Conservation (phyloP, 1,140 invertebrate species). For the Pinna nobilis region DNA sequence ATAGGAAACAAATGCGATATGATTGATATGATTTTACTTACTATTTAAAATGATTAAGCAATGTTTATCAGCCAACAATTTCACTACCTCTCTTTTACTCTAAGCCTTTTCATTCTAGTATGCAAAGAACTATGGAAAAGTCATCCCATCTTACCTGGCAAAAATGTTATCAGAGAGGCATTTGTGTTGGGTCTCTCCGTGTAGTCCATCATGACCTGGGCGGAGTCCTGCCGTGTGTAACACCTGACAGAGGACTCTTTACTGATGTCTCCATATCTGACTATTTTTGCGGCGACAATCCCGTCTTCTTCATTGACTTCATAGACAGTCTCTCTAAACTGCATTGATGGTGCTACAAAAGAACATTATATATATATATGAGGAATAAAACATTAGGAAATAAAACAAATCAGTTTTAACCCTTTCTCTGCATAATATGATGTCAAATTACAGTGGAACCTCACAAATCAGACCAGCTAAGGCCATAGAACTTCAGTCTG, state of each 20-base stretch:
- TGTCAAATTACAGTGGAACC: too few relatives aligned
- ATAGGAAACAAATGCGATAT: too few relatives aligned
- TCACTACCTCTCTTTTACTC: not conserved
- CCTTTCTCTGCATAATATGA: too few relatives aligned
- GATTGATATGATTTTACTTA: too few relatives aligned
- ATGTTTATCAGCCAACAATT: not conserved
- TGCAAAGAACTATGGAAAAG: not conserved
- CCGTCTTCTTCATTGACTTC: slow-evolving; percentile 71
- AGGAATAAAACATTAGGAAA: too few relatives aligned
- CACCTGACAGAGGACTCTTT: slow-evolving; percentile 71
- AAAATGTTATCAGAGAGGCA: slow-evolving; percentile 69
- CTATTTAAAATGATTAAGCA: too few relatives aligned
- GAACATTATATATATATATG: not conserved
- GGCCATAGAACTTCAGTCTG: too few relatives aligned
- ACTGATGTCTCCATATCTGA: slow-evolving; percentile 71
- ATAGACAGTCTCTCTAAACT: slow-evolving; percentile 71
- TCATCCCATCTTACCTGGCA: slow-evolving; percentile 60
- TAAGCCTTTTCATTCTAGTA: not conserved
- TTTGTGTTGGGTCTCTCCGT: slow-evolving; percentile 73
- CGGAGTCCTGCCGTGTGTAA: slow-evolving; percentile 74
- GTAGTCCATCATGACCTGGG: slow-evolving; percentile 71
- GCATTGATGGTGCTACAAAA: slow-evolving; percentile 70
- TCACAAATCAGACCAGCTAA: too few relatives aligned
- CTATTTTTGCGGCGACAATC: slow-evolving; percentile 64
- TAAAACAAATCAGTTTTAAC: too few relatives aligned